Evolutionary conservation across 2,113 vertebrate genomes (phyloP), one percentile per base, ranked within the genome.

Genomic region (Callionymus lyra): DNA sequence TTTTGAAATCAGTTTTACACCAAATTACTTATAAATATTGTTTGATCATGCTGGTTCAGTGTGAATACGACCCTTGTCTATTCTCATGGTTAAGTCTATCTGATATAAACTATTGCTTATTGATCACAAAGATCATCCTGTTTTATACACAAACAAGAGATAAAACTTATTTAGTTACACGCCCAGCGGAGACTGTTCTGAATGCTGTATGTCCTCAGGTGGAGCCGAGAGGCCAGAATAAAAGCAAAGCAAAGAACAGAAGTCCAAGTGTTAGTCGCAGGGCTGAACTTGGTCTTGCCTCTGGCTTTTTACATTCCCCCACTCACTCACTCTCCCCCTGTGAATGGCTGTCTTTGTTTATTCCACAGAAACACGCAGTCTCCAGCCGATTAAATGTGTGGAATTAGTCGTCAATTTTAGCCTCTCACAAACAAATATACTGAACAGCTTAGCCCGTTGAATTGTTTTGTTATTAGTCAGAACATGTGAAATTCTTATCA

Each of bases 381-480:
- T 79, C 74, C 82, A 82, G 79, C 80, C 76, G 76, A 86, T 86
- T 87, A 85, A 85, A 85, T 77, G 74, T 68, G 69, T 73, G 79
- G 81, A 85, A 86, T 86, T 86, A 85, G 81, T 79, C 77, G 82
- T 84, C 79, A 79, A 82, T 79, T 82, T 86, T 77, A 83, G 71
- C 70, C 72, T 67, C 48, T 57, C 76, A 71, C 77, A 74, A 70
- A 82, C 74, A 77, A 80, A 82, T 65, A 69, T 65, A 68, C 64
- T 76, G 74, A 83, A 81, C 67, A 76, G 76, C 76, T 83, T 75
- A 80, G 58, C 41, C 10, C 21, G 4, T 70, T 56, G 60, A 70
- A 70, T 73, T 68, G 73, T 68, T 74, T 74, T 77, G 68, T 81
- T 78, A 53, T 74, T 76, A 69, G 74, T 75, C 68, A 76, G 74